phyloP scores from a whole-genome alignment of 2,797 vertebrate genomes.

The Epinephelus malabaricus region DNA sequence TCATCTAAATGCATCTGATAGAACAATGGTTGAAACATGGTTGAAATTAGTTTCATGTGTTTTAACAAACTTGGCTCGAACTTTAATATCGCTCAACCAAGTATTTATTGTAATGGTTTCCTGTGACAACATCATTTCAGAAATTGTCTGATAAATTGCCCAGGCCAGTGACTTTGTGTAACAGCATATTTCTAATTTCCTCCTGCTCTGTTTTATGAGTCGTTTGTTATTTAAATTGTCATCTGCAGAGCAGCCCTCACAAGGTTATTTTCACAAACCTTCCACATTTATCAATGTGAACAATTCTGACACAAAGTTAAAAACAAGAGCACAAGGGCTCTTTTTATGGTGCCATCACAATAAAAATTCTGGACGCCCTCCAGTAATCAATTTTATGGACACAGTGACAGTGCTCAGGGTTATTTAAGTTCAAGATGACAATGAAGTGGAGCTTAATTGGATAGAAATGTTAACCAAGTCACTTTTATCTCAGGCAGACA shows the following conservation, averaged over 20 bases:
- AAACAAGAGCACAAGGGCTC: constrained; percentile 32
- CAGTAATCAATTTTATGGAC: constrained; percentile 42
- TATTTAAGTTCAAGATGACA: constrained; percentile 31
- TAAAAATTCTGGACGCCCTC: constrained; percentile 45
- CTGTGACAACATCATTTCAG: constrained; percentile 30
- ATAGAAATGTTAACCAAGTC: constrained; percentile 8
- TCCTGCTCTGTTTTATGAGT: constrained; percentile 34
- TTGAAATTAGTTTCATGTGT: constrained; percentile 26
- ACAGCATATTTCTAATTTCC: constrained; percentile 42
- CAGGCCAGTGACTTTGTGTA: constrained; percentile 31
- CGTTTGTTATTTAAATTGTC: constrained; percentile 43
- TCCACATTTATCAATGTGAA: constrained; percentile 56
- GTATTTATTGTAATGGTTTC: constrained; percentile 13
- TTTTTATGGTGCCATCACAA: constrained; percentile 49
- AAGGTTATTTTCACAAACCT: constrained; percentile 41
- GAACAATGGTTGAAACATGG: constrained; percentile 2
- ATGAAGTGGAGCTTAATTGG: constrained; percentile 24
- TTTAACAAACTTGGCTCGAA: constrained; percentile 28
- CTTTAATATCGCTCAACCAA: constrained; percentile 28
- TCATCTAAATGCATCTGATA: constrained; percentile 27
- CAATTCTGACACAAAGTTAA: constrained; percentile 49
- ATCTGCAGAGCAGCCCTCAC: constrained; percentile 14
- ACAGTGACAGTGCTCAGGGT: constrained; percentile 26
- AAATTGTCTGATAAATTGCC: constrained; percentile 38
- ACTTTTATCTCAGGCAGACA: constrained; percentile 12